Conservation (phyloP, 2,888 invertebrate species). For the Drosophila merina region DNA sequence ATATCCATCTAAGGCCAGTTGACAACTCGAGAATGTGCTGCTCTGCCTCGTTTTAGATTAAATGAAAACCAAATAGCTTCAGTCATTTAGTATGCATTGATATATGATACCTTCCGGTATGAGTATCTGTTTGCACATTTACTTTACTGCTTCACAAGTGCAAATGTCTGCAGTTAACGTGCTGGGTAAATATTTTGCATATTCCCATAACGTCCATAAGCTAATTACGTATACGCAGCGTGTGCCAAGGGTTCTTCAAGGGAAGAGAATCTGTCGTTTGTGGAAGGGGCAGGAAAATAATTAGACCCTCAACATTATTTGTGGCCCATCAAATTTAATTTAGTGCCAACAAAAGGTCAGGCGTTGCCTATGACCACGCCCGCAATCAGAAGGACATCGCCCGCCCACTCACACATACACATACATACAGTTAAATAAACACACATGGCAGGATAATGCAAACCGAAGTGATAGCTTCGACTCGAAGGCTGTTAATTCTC, state of each 20-base stretch:
- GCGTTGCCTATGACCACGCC: conserved; percentile 60
- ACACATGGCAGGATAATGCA: conserved; percentile 11
- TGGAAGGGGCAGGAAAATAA: conserved; percentile 61
- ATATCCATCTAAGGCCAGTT: background rate
- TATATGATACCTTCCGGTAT: conserved; percentile 14
- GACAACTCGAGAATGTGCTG: background rate
- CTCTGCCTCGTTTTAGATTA: conserved; percentile 7
- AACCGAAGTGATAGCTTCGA: conserved; percentile 20
- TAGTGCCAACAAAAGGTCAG: conserved; percentile 59
- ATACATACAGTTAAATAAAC: conserved; percentile 2
- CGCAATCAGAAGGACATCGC: conserved; percentile 21
- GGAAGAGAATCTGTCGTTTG: conserved; percentile 4
- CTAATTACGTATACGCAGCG: conserved; percentile 59
- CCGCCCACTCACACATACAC: conserved; percentile 8
- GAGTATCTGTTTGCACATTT: conserved; percentile 8
- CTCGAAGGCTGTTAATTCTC: conserved; percentile 74
- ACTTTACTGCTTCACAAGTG: conserved; percentile 40
- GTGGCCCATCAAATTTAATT: conserved; percentile 78
- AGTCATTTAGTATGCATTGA: conserved; percentile 22
- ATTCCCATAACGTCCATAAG: conserved; percentile 26
- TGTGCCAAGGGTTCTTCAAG: conserved; percentile 43
- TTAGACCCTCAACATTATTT: conserved; percentile 78
- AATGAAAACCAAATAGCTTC: conserved; percentile 20
- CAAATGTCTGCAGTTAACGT: conserved; percentile 54
- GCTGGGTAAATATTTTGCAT: conserved; percentile 46